Evolutionary conservation across 2,797 vertebrate species (phyloP), one percentile per base, ranked within the genome.

Genomic region (Myotis findleyi): DNA sequence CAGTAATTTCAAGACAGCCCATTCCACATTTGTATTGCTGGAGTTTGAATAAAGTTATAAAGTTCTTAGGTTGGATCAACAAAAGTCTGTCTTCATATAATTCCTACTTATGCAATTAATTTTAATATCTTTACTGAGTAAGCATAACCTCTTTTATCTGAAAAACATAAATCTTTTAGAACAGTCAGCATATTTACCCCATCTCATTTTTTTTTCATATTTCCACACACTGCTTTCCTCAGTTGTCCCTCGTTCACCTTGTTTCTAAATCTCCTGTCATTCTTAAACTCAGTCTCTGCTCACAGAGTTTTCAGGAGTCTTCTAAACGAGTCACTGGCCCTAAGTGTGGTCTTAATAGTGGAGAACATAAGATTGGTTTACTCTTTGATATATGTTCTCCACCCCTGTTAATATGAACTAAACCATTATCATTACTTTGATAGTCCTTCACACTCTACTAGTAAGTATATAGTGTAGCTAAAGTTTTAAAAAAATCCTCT

Each of bases 1-100:
- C 6, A 13, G 49, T 7, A 47, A 21, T 17, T 10, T 55, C 20
- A 41, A 30, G 5, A 5, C 1, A 55, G 7, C 2, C 1, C 23
- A 5, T 73, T 62, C 36, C 14, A 47, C 7, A 3, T 51, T 2
- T 14, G 2, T 16, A 36, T 55, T 72, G 5, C 36, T 53, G 14
- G 16, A 38, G 83, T n/a, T 66, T 11, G 18, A 69, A 21, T 49
- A 8, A 76, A 44, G 14, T 73, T 64, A 21, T 49, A 8, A 76
- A 44, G 14, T 73, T 64, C 47, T 91, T 33, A 59, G 14, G 27
- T n/a, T n/a, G 55, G 25, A 51, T 55, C 12, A 49, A 14, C 16
- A 68, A 59, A 88, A 23, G 69, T 27, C 47, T 80, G 30, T 44
- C 8, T 55, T 83, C 0, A 1, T 25, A 23, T 82, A 57, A 20